Percentiles rank a stretch among this genome's conserved stretches.
These are phyloP conservation scores for Epizoanthus ramosus DNA, from an alignment of 92 coral and sea anemone species.

Conservation along the genomic window DNA sequence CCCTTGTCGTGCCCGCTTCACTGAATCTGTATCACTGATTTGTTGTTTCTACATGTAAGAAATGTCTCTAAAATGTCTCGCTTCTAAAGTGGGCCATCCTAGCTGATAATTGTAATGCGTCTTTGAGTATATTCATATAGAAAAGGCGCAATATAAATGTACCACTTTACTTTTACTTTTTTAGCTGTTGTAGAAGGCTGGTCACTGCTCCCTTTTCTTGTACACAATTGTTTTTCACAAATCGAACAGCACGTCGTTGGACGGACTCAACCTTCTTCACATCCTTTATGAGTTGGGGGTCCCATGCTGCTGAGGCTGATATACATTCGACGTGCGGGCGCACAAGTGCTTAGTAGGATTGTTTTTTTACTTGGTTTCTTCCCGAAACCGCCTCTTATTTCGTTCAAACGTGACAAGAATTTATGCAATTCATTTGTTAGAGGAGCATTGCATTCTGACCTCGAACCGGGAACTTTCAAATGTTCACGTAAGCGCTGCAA, in stretches of 20 bases:
- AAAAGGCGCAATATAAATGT: no score
- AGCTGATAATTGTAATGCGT: no score
- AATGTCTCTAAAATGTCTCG: background rate
- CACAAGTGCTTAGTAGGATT: conserved; percentile 27
- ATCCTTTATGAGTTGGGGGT: background rate
- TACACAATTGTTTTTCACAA: conserved; percentile 10
- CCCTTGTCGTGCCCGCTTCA: no score
- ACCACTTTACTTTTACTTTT: no score
- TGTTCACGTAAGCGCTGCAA: no score
- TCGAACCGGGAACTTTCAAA: no score
- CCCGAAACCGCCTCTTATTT: no score
- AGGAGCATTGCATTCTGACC: no score
- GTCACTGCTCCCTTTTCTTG: conserved; percentile 15
- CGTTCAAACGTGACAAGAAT: no score
- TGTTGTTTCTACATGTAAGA: background rate
- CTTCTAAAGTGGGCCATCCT: background rate
- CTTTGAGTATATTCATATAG: no score
- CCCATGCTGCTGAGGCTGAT: conserved; percentile 31
- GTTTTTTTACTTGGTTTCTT: conserved; percentile 19
- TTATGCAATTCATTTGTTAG: no score
- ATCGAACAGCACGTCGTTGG: conserved; percentile 20
- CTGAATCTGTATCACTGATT: background rate
- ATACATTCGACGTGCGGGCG: conserved; percentile 22
- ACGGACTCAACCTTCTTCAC: background rate
- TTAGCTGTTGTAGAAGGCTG: background rate